phyloP scores from a whole-genome alignment of 2,113 vertebrate species.

The Cyanocitta stelleri region DNA sequence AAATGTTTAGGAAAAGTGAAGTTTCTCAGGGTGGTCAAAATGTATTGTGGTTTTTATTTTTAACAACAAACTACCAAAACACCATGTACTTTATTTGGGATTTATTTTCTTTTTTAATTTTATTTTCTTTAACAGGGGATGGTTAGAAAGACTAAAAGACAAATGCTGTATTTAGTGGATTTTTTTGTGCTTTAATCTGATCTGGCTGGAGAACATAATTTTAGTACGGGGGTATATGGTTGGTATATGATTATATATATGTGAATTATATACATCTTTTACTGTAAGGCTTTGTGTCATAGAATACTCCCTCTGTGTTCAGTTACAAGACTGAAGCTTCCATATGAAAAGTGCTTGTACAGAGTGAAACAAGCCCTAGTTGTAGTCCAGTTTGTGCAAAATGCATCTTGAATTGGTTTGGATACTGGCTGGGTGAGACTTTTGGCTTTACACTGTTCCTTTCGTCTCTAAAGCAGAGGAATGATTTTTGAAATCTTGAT shows the following conservation, averaged over 20 bases:
- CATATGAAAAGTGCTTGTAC: neutral
- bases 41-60: neutral
- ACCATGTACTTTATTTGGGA: neutral
- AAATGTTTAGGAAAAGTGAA: conserved; percentile 60
- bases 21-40: conserved; percentile 49
- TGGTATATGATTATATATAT: neutral
- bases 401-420: neutral
- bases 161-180: conserved; percentile 28
- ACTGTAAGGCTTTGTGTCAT: neutral
- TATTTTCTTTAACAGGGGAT: neutral
- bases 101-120: neutral
- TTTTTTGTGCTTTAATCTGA: conserved; percentile 27
- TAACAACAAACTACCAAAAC: neutral
- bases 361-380: neutral
- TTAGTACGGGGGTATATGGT: neutral
- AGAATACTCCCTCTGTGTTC: neutral
- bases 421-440: conserved; percentile 35
- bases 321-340: conserved; percentile 26
- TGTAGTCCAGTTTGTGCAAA: conserved; percentile 34
- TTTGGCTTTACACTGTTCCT: conserved; percentile 44
- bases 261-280: neutral
- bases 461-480: conserved; percentile 48
- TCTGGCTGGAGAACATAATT: conserved; percentile 12
- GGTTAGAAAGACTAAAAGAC: conserved; percentile 30
- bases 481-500: neutral